Evolutionary conservation across 2,113 vertebrate species (phyloP).

Genomic region (Heptranchias perlo): DNA sequence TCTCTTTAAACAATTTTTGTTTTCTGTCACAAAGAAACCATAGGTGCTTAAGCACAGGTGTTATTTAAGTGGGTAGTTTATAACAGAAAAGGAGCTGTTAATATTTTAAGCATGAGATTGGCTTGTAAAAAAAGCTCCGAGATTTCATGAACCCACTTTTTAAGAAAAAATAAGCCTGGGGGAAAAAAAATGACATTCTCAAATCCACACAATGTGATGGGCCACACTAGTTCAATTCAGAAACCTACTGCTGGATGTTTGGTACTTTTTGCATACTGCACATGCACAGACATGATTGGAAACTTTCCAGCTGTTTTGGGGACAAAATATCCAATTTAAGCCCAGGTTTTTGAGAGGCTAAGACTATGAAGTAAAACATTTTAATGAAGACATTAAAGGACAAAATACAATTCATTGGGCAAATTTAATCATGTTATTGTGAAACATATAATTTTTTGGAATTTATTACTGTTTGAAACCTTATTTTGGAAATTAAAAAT

Average conservation of each 20-base stretch:
- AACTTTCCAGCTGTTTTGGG: background rate
- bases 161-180: too few species aligned
- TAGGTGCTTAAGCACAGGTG: background rate
- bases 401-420: background rate
- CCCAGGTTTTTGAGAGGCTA: background rate
- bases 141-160: too few species aligned
- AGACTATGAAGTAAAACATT: background rate
- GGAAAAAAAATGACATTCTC: background rate
- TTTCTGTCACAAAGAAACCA: background rate
- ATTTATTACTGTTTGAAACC: background rate
- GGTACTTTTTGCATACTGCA: background rate
- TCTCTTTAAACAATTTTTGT: background rate
- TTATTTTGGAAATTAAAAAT: background rate
- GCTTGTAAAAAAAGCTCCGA: too few species aligned
- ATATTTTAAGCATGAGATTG: background rate
- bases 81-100: background rate
- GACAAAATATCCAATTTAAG: background rate
- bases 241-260: background rate
- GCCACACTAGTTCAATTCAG: background rate
- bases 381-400: background rate
- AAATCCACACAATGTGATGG: background rate
- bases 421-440: background rate
- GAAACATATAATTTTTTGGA: background rate
- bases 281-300: background rate
- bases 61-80: background rate